phyloP scores from a whole-genome alignment of 2,888 invertebrate genomes.

The Sussaba pulchella region DNA sequence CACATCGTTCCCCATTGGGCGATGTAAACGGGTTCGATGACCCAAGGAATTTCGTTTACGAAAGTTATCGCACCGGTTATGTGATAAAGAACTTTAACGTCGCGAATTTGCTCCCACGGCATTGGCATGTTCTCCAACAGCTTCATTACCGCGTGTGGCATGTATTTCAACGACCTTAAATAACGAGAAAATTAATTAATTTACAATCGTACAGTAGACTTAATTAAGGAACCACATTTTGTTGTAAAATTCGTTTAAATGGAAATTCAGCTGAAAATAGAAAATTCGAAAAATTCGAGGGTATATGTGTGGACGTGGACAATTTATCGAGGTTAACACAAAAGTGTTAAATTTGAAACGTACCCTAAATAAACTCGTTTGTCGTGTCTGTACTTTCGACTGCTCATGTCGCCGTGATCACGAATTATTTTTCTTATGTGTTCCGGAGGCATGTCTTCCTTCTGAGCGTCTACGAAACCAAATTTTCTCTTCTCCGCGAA shows the following conservation, averaged over 20 bases:
- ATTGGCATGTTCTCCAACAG: constrained; percentile 99
- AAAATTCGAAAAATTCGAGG: too few relatives aligned
- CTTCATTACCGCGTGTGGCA: constrained; percentile 99
- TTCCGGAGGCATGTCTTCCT: constrained; percentile 99
- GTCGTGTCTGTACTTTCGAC: constrained; percentile 99
- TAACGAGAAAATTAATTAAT: background rate
- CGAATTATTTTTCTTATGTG: constrained; percentile 99
- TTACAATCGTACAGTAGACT: too few relatives aligned
- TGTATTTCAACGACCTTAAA: constrained; percentile 96
- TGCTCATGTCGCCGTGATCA: constrained; percentile 99
- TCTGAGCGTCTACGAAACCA: constrained; percentile 99
- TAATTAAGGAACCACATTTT: too few relatives aligned
- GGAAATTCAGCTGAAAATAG: too few relatives aligned
- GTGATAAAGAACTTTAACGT: constrained; percentile 98
- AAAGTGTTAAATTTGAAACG: constrained; percentile 67
- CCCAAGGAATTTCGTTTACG: constrained; percentile 99
- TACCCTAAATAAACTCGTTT: constrained; percentile 98
- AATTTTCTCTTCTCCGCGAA: constrained; percentile 99
- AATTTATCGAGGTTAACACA: background rate
- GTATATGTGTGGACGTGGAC: too few relatives aligned
- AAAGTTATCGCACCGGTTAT: constrained; percentile 99
- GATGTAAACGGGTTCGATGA: constrained; percentile 99
- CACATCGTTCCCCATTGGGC: constrained; percentile 99
- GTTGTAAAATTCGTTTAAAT: too few relatives aligned
- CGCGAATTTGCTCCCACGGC: constrained; percentile 99